Evolutionary conservation across 2,888 invertebrate genomes (phyloP).

Genomic region (Globia sparganii): DNA sequence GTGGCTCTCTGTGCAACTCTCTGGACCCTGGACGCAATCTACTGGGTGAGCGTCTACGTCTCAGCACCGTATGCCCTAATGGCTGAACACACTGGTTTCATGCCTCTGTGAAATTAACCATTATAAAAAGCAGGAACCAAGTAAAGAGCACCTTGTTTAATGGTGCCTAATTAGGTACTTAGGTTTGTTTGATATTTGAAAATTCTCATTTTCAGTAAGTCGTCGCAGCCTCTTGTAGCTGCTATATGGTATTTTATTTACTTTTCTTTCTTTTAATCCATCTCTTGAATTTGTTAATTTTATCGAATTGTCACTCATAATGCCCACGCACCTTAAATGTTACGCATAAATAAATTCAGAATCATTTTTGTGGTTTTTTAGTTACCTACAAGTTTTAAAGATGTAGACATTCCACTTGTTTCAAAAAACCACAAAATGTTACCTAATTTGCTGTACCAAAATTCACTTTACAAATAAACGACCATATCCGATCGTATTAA

Average conservation of each 20-base stretch:
- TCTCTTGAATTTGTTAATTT: too few relatives aligned
- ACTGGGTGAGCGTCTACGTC: too few relatives aligned
- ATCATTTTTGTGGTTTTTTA: neutral
- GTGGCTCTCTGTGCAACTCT: too few relatives aligned
- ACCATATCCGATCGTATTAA: neutral
- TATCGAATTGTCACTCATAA: neutral
- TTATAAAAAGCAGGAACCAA: too few relatives aligned
- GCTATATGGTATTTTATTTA: neutral
- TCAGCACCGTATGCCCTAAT: too few relatives aligned
- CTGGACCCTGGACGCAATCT: too few relatives aligned
- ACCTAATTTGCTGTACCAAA: constrained; percentile 3
- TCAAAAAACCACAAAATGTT: constrained; percentile 17
- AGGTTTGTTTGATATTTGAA: too few relatives aligned
- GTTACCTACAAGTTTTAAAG: neutral
- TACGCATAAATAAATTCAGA: neutral
- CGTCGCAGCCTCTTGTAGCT: neutral
- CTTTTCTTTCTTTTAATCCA: neutral
- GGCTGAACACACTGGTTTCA: too few relatives aligned
- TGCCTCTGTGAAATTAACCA: too few relatives aligned
- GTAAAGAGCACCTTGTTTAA: too few relatives aligned
- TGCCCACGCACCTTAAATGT: neutral
- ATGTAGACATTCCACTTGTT: neutral
- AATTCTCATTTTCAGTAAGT: too few relatives aligned
- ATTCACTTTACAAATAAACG: constrained; percentile 21
- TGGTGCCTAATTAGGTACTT: too few relatives aligned